phyloP scores from a whole-genome alignment of 1,140 invertebrate genomes.

The Neodiprion pinetum region DNA sequence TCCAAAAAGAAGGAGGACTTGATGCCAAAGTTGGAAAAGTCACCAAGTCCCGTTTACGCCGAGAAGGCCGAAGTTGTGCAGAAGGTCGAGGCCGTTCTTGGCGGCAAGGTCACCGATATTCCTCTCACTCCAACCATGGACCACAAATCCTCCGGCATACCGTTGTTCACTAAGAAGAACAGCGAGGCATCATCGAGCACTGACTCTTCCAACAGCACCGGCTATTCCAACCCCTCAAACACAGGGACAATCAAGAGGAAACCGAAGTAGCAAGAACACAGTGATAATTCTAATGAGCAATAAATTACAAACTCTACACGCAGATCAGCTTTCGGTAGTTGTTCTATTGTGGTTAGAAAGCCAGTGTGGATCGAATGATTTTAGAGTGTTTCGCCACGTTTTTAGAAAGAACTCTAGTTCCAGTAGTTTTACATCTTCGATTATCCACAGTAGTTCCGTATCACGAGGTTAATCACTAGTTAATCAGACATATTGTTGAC shows the following conservation, averaged over 20 bases:
- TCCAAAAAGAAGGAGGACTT: constrained; percentile 38
- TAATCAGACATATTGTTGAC: neutral
- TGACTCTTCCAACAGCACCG: constrained; percentile 35
- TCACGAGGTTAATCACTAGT: neutral
- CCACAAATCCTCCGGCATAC: constrained; percentile 38
- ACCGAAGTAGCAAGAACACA: constrained; percentile 18
- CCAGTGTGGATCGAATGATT: too few relatives aligned
- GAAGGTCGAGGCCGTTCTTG: constrained; percentile 34
- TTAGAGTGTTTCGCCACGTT: neutral
- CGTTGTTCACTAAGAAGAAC: constrained; percentile 33
- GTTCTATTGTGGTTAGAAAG: too few relatives aligned
- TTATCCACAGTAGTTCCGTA: neutral
- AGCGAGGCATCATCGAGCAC: constrained; percentile 33
- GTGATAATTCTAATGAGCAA: neutral
- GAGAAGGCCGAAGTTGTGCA: constrained; percentile 44
- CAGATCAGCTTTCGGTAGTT: too few relatives aligned
- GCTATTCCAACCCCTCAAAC: constrained; percentile 36
- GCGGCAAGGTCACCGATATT: constrained; percentile 27
- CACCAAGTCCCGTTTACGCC: constrained; percentile 26
- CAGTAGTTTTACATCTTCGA: neutral
- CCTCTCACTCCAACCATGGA: constrained; percentile 26
- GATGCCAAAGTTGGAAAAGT: constrained; percentile 30
- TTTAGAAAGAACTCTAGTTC: neutral
- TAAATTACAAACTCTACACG: neutral
- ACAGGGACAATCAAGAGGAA: constrained; percentile 48